Conservation (phyloP, 1,140 invertebrate genomes). For the Drosophila seguyi region DNA sequence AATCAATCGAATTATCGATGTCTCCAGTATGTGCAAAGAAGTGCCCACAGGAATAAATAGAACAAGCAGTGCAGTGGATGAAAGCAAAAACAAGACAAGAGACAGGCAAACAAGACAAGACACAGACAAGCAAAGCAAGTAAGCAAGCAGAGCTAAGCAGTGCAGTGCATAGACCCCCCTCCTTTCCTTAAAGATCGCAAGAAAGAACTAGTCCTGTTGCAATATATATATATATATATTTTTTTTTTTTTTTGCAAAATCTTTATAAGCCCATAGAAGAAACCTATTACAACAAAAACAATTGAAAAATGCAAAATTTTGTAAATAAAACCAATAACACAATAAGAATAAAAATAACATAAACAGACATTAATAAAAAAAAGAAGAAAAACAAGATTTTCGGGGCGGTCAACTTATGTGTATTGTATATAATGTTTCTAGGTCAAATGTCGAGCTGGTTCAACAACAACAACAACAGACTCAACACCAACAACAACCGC, state of each 20-base stretch:
- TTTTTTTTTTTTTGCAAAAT: not conserved
- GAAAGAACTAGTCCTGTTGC: not conserved
- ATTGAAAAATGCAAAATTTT: slow-evolving; percentile 30
- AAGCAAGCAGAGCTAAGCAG: not conserved
- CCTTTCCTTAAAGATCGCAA: not conserved
- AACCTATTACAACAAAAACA: slow-evolving; percentile 48
- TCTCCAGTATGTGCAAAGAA: slow-evolving; percentile 28
- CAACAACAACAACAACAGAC: slow-evolving; percentile 73
- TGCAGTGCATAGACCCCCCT: not conserved
- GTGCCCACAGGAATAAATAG: slow-evolving; percentile 6
- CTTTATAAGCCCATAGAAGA: not conserved
- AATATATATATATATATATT: not conserved
- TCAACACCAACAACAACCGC: slow-evolving; percentile 62
- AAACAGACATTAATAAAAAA: slow-evolving; percentile 15
- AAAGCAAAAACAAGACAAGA: not conserved
- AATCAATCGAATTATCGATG: slow-evolving; percentile 20
- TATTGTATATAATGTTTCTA: slow-evolving; percentile 85
- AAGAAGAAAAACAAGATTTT: slow-evolving; percentile 30
- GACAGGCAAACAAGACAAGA: not conserved
- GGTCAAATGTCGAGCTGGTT: slow-evolving; percentile 85
- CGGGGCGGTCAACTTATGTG: slow-evolving; percentile 59
- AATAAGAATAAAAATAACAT: slow-evolving; percentile 25
- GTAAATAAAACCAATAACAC: not conserved
- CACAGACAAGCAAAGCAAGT: not conserved
- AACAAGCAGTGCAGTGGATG: slow-evolving; percentile 5